Percentiles rank a stretch among this genome's conserved stretches.
phyloP scores from a whole-genome alignment of 1,140 invertebrate species.

The Elysia chlorotica region DNA sequence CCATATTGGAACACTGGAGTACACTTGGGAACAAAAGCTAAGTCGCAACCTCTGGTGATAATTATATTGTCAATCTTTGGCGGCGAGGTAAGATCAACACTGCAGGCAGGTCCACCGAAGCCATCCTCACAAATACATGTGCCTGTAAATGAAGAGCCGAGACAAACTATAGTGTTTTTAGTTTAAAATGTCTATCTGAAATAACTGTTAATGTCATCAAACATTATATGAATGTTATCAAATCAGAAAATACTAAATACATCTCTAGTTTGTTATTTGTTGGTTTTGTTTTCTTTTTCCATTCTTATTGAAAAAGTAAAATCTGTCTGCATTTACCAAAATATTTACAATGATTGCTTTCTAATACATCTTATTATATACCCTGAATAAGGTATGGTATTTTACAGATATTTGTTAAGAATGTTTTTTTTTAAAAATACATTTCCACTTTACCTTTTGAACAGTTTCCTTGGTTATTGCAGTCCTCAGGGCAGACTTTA shows the following conservation, averaged over 20 bases:
- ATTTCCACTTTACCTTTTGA: conserved; percentile 37
- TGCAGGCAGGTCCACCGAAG: conserved; percentile 36
- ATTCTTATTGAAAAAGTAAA: too few relatives aligned
- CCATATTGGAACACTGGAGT: conserved; percentile 26
- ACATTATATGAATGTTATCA: too few relatives aligned
- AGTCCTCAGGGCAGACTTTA: conserved; percentile 38
- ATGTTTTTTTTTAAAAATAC: too few relatives aligned
- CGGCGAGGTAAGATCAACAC: conserved; percentile 24
- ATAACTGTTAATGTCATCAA: too few relatives aligned
- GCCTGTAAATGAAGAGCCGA: too few relatives aligned
- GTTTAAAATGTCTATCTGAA: too few relatives aligned
- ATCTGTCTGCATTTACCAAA: too few relatives aligned
- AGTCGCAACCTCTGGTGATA: conserved; percentile 21
- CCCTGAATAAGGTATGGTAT: neutral
- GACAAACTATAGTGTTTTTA: too few relatives aligned
- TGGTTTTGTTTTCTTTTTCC: too few relatives aligned
- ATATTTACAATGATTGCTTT: too few relatives aligned
- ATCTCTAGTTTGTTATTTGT: too few relatives aligned
- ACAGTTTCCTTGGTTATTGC: conserved; percentile 34
- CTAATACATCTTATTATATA: neutral
- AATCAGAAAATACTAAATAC: too few relatives aligned
- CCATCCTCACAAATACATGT: conserved; percentile 32
- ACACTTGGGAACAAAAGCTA: neutral
- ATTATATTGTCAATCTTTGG: conserved; percentile 21
- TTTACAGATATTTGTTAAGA: neutral